These are phyloP conservation scores for Craseonycteris thonglongyai DNA, from an alignment of 2,113 vertebrate genomes.

Conservation along the genomic window DNA sequence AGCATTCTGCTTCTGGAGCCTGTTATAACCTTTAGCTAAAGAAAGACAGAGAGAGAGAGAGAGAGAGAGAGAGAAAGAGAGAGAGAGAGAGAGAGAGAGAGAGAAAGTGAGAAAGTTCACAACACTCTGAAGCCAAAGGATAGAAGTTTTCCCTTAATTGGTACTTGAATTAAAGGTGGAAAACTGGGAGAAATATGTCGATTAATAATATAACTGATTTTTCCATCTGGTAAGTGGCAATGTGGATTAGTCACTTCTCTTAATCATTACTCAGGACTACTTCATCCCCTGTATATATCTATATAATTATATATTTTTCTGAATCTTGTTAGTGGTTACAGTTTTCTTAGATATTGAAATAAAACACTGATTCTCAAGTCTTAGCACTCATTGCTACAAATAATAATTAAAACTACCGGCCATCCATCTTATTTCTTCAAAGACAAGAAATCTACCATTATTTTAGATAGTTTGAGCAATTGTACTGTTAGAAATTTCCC, in stretches of 20 bases:
- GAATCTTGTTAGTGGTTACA: neutral
- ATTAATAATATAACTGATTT: neutral
- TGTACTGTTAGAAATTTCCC: neutral
- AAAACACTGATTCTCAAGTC: neutral
- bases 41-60: rapidly evolving
- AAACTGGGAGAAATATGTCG: neutral
- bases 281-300: too few species aligned
- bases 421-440: neutral
- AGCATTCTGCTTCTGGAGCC: neutral
- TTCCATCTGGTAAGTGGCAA: neutral
- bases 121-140: neutral
- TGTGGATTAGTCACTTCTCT: neutral
- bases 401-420: neutral
- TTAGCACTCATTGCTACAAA: neutral
- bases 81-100: neutral
- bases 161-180: neutral
- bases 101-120: neutral
- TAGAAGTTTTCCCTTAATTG: neutral
- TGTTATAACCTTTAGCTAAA: neutral
- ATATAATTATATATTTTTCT: neutral
- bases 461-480: neutral
- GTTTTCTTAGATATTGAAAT: neutral
- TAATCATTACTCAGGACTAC: neutral
- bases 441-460: neutral
- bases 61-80: rapidly evolving